These are phyloP conservation scores for Oryctes rhinoceros DNA, from an alignment of 1,140 invertebrate species.

Conservation along the genomic window DNA sequence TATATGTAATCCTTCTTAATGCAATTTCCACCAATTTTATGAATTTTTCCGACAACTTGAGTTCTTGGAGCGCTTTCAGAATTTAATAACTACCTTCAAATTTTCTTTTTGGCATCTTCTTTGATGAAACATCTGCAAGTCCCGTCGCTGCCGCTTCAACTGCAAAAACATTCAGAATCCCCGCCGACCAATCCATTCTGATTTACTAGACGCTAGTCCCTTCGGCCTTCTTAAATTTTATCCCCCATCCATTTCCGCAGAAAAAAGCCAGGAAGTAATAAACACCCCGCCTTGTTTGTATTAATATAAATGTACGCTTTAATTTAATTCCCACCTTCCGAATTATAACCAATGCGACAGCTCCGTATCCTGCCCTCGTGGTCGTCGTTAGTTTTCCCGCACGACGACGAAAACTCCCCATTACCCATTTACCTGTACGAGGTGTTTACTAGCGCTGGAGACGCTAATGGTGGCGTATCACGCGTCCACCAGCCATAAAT, in stretches of 20 bases:
- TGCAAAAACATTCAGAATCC: not conserved
- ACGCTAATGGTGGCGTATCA: not conserved
- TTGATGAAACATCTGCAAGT: too few species aligned
- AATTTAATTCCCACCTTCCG: not conserved
- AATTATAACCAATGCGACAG: not conserved
- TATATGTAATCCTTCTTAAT: too few species aligned
- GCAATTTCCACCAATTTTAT: too few species aligned
- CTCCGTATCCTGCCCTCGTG: not conserved
- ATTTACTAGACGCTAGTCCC: not conserved
- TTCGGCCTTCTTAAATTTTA: not conserved
- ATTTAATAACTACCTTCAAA: too few species aligned
- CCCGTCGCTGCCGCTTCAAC: not conserved
- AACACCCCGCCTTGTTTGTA: not conserved
- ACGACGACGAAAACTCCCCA: not conserved
- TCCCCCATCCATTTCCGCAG: not conserved
- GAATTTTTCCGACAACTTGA: too few species aligned
- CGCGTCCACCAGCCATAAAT: not conserved
- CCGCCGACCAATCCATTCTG: not conserved
- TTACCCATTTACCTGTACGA: slow-evolving; percentile 21
- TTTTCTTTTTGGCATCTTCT: too few species aligned
- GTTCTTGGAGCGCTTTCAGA: too few species aligned
- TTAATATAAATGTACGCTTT: slow-evolving; percentile 5
- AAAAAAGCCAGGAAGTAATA: not conserved
- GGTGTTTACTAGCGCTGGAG: slow-evolving; percentile 10
- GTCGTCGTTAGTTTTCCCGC: not conserved